Conservation (phyloP, 2,888 invertebrate species). For the Chrysodeixis includens region DNA sequence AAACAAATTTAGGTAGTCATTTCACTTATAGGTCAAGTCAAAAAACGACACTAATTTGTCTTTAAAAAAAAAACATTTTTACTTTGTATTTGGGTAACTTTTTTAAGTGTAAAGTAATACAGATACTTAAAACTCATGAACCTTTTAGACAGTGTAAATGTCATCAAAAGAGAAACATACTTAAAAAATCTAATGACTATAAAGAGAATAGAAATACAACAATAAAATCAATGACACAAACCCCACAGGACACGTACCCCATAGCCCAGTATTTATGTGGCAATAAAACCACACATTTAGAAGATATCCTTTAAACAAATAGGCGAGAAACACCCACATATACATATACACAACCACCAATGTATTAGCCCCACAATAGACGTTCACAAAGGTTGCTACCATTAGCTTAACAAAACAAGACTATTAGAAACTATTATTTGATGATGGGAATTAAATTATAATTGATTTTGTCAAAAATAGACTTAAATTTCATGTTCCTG, state of each 20-base stretch:
- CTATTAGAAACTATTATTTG: conserved; percentile 13
- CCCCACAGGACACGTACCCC: conserved; percentile 45
- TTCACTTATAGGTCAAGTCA: too few species aligned
- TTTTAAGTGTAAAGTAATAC: too few species aligned
- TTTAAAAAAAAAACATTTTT: too few species aligned
- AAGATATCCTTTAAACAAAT: conserved; percentile 69
- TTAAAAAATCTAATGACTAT: not conserved
- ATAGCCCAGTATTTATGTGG: conserved; percentile 48
- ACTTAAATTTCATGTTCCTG: too few species aligned
- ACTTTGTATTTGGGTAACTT: too few species aligned
- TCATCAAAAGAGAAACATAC: too few species aligned
- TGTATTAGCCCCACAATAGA: conserved; percentile 71
- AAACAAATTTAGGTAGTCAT: too few species aligned
- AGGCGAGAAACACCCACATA: conserved; percentile 70
- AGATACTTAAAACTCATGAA: too few species aligned
- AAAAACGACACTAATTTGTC: too few species aligned
- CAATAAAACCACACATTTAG: conserved; percentile 71
- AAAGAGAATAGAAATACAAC: not conserved
- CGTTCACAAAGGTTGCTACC: conserved; percentile 69
- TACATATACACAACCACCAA: conserved; percentile 57
- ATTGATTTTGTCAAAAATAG: not conserved
- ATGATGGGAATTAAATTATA: not conserved
- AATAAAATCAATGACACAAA: not conserved
- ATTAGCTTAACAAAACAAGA: conserved; percentile 61
- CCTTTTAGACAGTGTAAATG: too few species aligned